Conservation (phyloP, 2,888 invertebrate species). For the Netelia melanura region DNA sequence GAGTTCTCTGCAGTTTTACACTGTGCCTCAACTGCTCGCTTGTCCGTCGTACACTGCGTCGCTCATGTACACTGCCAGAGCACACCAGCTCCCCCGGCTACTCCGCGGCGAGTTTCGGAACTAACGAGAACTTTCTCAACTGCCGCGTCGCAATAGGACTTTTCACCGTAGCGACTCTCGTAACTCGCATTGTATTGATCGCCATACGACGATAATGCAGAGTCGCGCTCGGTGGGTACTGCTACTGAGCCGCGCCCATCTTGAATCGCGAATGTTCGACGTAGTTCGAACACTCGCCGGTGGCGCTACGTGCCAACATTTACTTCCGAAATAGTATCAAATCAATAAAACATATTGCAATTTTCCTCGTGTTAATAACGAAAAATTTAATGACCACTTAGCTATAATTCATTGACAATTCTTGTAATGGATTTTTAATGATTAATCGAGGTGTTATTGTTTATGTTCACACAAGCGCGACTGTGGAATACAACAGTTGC, state of each 20-base stretch:
- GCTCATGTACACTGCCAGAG: background rate
- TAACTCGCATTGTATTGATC: background rate
- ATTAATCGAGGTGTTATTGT: no score
- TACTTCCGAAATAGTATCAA: background rate
- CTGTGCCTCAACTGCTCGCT: slow-evolving; percentile 1
- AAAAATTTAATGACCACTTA: no score
- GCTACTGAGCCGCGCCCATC: background rate
- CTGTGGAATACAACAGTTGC: slow-evolving; percentile 6
- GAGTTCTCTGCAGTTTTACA: background rate
- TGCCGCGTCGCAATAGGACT: background rate
- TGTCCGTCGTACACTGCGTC: no score
- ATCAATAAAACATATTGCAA: background rate
- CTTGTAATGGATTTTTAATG: no score
- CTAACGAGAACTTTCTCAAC: background rate
- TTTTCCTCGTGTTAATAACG: no score
- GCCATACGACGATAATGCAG: background rate
- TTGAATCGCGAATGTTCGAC: background rate
- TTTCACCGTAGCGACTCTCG: background rate
- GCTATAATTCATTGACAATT: no score
- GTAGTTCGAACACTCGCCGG: background rate
- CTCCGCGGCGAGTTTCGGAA: no score
- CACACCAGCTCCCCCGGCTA: background rate
- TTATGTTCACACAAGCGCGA: background rate
- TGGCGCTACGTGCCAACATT: background rate
- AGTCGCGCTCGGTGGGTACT: background rate